phyloP scores from a whole-genome alignment of 2,888 invertebrate genomes.

The Nasonia oneida region DNA sequence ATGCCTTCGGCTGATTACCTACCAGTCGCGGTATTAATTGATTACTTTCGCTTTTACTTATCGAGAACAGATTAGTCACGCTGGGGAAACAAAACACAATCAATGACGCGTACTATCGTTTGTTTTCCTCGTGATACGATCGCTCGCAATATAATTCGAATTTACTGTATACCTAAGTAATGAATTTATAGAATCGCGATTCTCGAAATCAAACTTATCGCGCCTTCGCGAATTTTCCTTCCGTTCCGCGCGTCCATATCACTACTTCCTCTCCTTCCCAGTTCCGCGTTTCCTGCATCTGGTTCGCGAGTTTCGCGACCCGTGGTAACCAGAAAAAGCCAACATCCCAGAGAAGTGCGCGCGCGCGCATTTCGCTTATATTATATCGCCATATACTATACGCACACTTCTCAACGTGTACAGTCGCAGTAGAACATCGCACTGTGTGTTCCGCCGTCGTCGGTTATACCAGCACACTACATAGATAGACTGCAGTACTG shows the following conservation, averaged over 20 bases:
- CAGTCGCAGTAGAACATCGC: constrained; percentile 13
- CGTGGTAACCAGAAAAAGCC: neutral
- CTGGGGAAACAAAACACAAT: neutral
- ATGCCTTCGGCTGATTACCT: neutral
- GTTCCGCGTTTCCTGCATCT: constrained; percentile 8
- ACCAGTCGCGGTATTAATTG: neutral
- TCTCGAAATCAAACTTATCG: neutral
- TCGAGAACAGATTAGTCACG: neutral
- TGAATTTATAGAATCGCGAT: neutral
- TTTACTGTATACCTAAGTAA: neutral
- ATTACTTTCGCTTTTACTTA: neutral
- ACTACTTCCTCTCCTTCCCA: neutral
- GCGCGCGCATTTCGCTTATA: constrained; percentile 20
- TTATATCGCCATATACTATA: neutral
- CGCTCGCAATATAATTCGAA: too few species aligned
- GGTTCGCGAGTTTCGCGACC: neutral
- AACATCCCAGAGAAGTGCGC: neutral
- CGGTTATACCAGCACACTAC: neutral
- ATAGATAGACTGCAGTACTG: neutral
- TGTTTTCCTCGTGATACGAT: neutral
- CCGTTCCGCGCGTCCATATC: neutral
- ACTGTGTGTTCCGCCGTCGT: too few species aligned
- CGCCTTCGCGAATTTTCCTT: neutral
- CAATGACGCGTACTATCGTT: neutral
- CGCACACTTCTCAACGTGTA: neutral